Evolutionary conservation across 2,888 invertebrate genomes (phyloP), one percentile per base, ranked within the genome.

Genomic region (Linyphia triangularis): DNA sequence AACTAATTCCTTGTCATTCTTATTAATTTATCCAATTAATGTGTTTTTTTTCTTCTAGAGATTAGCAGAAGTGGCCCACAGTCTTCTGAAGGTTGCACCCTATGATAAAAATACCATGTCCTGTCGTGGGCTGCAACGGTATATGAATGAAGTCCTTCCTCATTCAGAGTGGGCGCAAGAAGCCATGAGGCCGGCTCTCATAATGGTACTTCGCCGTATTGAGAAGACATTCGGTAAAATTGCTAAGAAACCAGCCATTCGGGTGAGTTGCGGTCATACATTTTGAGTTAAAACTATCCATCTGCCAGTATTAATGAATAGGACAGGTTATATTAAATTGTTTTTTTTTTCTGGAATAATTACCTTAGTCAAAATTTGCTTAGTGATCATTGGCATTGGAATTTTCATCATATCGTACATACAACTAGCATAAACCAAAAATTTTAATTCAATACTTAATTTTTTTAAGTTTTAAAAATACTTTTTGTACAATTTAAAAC

Each of bases 141-240:
- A 97, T 92, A 97, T 97, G 97, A 96, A 96, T 86, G 96, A 96
- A 91, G 93, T 99, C 78, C 93, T 99, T 79, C 99, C 99, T 0
- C 96, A 97, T 0, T 98, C 97, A 0, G 99, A 99, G 92, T 99
- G 99, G 98, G 96, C 97, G 0, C 96, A 97, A 91, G 98, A 98
- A 92, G 95, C 97, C 0, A 95, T 99, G 92, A 94, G 98, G 89
- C 98, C 99, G 9, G 96, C 98, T 0, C 94, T 99, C 16, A 97
- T 97, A 67, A 96, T 97, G 91, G 97, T 99, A 90, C 93, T 99
- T 28, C 94, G 99, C 43, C 94, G 99, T 89, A 94, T 99, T 10
- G 99, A 99, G 92, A 98, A 99, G 92, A 98, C 99, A 0, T 99
- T 99, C 92, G 95, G 96, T 78, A 99, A 99, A 93, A 98, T 99